Evolutionary conservation across 92 coral and sea anemone species (phyloP).

Genomic region (Galaxea fascicularis): DNA sequence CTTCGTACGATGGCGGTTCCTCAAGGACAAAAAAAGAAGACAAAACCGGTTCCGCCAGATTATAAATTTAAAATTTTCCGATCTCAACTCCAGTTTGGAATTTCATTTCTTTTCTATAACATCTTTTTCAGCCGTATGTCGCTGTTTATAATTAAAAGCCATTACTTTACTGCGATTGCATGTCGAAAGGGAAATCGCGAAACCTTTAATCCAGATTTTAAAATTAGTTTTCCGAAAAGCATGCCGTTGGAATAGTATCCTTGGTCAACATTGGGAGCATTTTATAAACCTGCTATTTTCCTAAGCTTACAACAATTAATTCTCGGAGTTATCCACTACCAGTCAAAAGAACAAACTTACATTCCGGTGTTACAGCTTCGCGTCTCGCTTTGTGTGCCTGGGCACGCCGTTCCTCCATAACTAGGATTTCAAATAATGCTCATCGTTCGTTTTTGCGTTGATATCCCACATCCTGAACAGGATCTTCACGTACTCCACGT

Average conservation of each 20-base stretch:
- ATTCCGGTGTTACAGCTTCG: conserved; percentile 77
- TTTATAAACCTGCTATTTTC: neutral
- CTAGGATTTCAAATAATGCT: conserved; percentile 28
- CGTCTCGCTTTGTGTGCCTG: conserved; percentile 34
- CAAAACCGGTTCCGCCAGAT: neutral
- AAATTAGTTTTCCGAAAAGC: too few species aligned
- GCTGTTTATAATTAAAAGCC: too few species aligned
- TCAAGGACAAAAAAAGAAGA: neutral
- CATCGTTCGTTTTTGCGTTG: conserved; percentile 52
- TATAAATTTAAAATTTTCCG: too few species aligned
- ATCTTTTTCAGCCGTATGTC: too few species aligned
- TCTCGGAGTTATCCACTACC: neutral
- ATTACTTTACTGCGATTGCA: too few species aligned
- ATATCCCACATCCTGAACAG: conserved; percentile 54
- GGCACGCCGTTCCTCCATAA: conserved; percentile 59
- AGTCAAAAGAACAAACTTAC: conserved; percentile 55
- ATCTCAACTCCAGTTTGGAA: too few species aligned
- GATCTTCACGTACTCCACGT: conserved; percentile 63
- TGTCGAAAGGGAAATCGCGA: too few species aligned
- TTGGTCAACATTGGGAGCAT: too few species aligned
- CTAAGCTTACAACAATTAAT: neutral
- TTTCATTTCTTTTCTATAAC: too few species aligned
- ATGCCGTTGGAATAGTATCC: too few species aligned
- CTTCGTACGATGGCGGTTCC: too few species aligned
- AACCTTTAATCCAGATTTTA: too few species aligned